Evolutionary conservation across 64 coral and sea anemone genomes (phyloP), one percentile per base, ranked within the genome.

Genomic region (Trachythela sp.): DNA sequence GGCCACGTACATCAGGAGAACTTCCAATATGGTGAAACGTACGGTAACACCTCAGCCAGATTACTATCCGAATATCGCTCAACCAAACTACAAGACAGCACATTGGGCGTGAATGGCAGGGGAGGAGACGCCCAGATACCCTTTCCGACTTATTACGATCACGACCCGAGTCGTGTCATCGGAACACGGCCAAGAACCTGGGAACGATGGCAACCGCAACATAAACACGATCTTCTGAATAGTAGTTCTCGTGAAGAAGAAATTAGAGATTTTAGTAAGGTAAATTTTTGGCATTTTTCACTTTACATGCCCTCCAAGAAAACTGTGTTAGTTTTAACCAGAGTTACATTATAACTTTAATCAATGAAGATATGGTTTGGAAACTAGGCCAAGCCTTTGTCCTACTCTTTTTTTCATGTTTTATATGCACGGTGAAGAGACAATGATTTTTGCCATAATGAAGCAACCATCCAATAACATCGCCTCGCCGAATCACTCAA

Each of bases 81-180:
- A 3, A 27, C 24, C 2, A 77, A 77, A 77, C 71, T 77, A 1
- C 30, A 38, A 2, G 32, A 35, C 71, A 77, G 71, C 31, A 77
- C 71, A 3, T 36, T 77, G 32, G 71, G 71, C 7, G 17, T 77
- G 71, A 77, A 35, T 2, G 71, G 71, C 4, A 32, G 32, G 13
- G 71, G 71, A 77, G 71, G 71, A 4, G 71, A 77, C 71, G 71
- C 71, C 71, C 71, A 77, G 13, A 5, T 77, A 77, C 71, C 71
- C 2, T 77, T 77, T 77, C 71, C 71, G 71, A 77, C 71, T 3
- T 77, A 77, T 77, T 77, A 77, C 71, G 71, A 77, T 26, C 29
- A 77, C 24, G 71, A 77, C 36, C 71, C 71, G 71, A 77, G 71
- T 35, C 71, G 71, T n/a, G 32, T 77, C 1, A 77, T 77, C 3